phyloP scores from a whole-genome alignment of 2,113 vertebrate genomes.

The Pelecanoides urinatrix region DNA sequence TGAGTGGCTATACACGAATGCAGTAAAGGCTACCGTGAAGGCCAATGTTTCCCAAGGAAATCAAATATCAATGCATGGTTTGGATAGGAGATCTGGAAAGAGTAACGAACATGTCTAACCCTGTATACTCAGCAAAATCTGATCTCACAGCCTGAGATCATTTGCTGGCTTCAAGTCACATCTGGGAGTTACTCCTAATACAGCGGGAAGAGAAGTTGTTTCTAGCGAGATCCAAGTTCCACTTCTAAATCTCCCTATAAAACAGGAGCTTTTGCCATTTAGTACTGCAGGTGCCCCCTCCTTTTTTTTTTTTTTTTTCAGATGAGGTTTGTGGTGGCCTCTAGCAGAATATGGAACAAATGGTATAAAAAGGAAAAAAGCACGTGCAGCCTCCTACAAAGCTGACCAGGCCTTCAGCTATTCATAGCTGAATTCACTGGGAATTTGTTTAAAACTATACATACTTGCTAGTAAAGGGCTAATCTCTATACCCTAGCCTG shows the following conservation, averaged over 20 bases:
- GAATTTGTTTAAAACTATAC: not conserved
- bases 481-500: not conserved
- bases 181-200: not conserved
- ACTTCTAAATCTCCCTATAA: not conserved
- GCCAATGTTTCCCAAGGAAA: constrained; percentile 9
- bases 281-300: constrained; percentile 17
- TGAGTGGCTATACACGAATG: not conserved
- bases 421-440: not conserved
- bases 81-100: not conserved
- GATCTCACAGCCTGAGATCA: constrained; percentile 58
- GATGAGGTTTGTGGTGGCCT: constrained; percentile 22
- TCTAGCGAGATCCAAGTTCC: not conserved
- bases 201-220: not conserved
- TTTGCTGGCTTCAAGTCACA: constrained; percentile 11
- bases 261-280: not conserved
- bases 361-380: not conserved
- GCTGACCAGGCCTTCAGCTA: not conserved
- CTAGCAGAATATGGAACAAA: not conserved
- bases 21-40: not conserved
- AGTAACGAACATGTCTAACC: not conserved
- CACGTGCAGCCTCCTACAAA: not conserved
- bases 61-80: not conserved
- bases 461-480: not conserved
- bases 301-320: not conserved
- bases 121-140: constrained; percentile 48